Base-by-base conservation (phyloP, 2,888 invertebrate species). In the Parapristionchus giblindavisi region DNA sequence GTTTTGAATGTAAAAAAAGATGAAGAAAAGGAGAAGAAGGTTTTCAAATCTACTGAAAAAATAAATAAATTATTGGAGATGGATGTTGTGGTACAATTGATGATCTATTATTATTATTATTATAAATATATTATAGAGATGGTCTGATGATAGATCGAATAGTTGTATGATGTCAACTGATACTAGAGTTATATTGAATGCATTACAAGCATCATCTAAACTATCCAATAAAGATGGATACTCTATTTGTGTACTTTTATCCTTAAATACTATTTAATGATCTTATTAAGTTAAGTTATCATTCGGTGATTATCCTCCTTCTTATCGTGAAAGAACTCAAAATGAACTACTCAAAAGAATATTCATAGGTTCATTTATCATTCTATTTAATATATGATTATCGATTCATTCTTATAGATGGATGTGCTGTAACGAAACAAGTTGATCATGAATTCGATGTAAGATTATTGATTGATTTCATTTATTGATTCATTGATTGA, bases 351-450 rank as follows among this genome's bases (percentile, higher is more conserved):
- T n/a, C n/a, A n/a, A n/a, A n/a, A n/a, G n/a, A n/a, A n/a, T n/a
- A n/a, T n/a, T n/a, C n/a, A n/a, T n/a, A n/a, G n/a, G n/a, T n/a
- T n/a, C n/a, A n/a, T n/a, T n/a, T n/a, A n/a, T n/a, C n/a, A n/a
- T n/a, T n/a, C n/a, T n/a, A n/a, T n/a, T n/a, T n/a, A n/a, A n/a
- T n/a, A n/a, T n/a, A n/a, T n/a, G n/a, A n/a, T n/a, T 21, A 27
- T 29, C 8, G 3, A 27, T 66, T 1, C 51, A 29, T 51, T 68
- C 21, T 32, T 36, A 4, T 52, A 68, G 68, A 68, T 34, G 68
- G 68, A 21, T 68, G 68, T 14, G 68, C 68, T 17, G 52, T 68
- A 21, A 52, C 52, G 48, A 48, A 52, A 36, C 68, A 68, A 34
- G 52, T 68, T 36, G 52, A 68, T 52, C 38, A 27, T 34, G 29